Percentiles rank a stretch among this genome's conserved stretches.
phyloP scores from a whole-genome alignment of 2,113 vertebrate species.

The Heterocephalus glaber region DNA sequence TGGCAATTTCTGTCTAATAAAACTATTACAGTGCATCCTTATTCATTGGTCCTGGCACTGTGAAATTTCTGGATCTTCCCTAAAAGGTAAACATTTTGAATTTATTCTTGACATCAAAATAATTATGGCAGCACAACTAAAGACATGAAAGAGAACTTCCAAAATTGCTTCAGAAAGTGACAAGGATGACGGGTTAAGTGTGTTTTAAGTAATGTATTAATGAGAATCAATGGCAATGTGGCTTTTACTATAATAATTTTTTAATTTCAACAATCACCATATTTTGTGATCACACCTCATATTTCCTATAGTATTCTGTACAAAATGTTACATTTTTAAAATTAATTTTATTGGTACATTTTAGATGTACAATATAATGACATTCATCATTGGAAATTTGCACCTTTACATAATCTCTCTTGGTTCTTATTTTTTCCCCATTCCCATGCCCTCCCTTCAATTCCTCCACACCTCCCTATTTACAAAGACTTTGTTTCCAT shows the following conservation, averaged over 20 bases:
- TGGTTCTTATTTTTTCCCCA: too few relatives aligned
- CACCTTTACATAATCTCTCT: too few relatives aligned
- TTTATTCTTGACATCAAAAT: background rate
- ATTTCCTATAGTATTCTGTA: background rate
- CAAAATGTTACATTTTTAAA: constrained; percentile 31
- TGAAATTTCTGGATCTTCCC: background rate
- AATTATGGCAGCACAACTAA: background rate
- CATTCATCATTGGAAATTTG: too few relatives aligned
- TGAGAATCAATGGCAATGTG: background rate
- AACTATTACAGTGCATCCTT: background rate
- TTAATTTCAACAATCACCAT: background rate
- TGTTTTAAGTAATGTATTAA: background rate
- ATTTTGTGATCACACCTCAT: background rate
- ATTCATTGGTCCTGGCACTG: background rate
- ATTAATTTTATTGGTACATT: too few relatives aligned
- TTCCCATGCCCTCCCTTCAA: too few relatives aligned
- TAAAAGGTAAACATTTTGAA: background rate
- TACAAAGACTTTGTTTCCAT: too few relatives aligned
- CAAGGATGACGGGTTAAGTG: background rate
- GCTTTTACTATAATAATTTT: background rate
- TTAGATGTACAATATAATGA: too few relatives aligned
- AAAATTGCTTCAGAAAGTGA: background rate
- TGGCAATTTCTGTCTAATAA: background rate
- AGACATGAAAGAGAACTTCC: background rate
- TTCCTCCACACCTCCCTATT: too few relatives aligned